Percentiles rank a stretch among this genome's conserved stretches.
Conservation (phyloP, 1,140 invertebrate species). For the Artemia franciscana region DNA sequence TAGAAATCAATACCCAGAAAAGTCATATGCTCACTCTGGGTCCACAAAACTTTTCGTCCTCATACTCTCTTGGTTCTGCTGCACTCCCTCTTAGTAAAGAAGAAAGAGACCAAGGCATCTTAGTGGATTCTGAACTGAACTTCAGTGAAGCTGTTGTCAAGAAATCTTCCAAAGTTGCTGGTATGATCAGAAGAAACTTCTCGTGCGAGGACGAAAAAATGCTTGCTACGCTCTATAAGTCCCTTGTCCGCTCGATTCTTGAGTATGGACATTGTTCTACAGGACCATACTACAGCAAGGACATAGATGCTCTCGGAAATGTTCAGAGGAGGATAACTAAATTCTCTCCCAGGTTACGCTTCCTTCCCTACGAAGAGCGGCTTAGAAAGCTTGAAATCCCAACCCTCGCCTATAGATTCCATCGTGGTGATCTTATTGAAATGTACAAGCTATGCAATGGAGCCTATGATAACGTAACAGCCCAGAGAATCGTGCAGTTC, state of each 20-base stretch:
- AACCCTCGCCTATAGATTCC: neutral
- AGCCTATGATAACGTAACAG: neutral
- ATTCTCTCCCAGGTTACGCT: neutral
- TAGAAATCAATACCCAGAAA: too few relatives aligned
- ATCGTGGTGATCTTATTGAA: neutral
- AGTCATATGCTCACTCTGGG: too few relatives aligned
- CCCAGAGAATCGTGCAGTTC: neutral
- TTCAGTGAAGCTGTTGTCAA: too few relatives aligned
- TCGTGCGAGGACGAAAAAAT: neutral
- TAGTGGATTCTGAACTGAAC: too few relatives aligned
- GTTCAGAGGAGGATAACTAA: neutral
- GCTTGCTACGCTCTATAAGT: neutral
- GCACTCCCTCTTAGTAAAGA: too few relatives aligned
- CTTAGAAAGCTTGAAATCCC: neutral
- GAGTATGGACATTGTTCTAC: conserved; percentile 2
- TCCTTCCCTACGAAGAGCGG: neutral
- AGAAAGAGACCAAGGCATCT: too few relatives aligned
- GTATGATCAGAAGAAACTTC: neutral
- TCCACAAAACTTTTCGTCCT: too few relatives aligned
- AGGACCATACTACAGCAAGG: neutral
- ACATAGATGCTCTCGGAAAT: neutral
- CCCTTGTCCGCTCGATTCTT: neutral
- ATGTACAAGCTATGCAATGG: neutral
- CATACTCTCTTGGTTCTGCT: too few relatives aligned
- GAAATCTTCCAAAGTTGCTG: neutral